phyloP scores from a whole-genome alignment of 2,113 vertebrate genomes.

The Periophthalmodon schlosseri region DNA sequence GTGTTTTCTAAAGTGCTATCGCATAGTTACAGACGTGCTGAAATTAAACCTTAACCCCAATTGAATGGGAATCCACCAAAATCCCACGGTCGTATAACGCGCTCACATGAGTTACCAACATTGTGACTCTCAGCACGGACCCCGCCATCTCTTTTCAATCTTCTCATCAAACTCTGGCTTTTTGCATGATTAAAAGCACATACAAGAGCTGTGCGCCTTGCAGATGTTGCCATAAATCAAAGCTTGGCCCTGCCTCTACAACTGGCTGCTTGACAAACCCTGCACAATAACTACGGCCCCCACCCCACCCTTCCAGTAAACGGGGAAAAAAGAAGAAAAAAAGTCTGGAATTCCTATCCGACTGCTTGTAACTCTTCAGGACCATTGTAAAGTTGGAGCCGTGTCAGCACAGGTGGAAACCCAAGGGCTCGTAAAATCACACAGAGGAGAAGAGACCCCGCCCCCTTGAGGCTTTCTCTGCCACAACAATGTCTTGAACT shows the following conservation, averaged over 20 bases:
- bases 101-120: slow-evolving; percentile 48
- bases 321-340: slow-evolving; percentile 22
- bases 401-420: slow-evolving; percentile 83
- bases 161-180: slow-evolving; percentile 37
- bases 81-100: slow-evolving; percentile 55
- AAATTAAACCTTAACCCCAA: not conserved
- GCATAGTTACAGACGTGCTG: not conserved
- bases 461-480: slow-evolving; percentile 55
- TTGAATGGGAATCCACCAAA: slow-evolving; percentile 10
- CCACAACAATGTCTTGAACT: slow-evolving; percentile 52
- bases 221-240: slow-evolving; percentile 86
- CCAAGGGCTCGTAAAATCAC: slow-evolving; percentile 70
- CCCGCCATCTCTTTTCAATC: slow-evolving; percentile 52
- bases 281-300: slow-evolving; percentile 77
- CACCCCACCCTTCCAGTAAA: slow-evolving; percentile 69
- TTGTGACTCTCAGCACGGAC: slow-evolving; percentile 55
- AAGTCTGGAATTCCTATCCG: slow-evolving; percentile 81
- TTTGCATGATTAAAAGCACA: slow-evolving; percentile 66
- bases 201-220: slow-evolving; percentile 65
- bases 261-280: slow-evolving; percentile 84
- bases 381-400: slow-evolving; percentile 81
- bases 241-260: slow-evolving; percentile 73
- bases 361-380: slow-evolving; percentile 79
- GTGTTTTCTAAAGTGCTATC: not conserved
- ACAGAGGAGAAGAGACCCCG: slow-evolving; percentile 43